phyloP scores from a whole-genome alignment of 2,113 vertebrate genomes.

The Origma solitaria region DNA sequence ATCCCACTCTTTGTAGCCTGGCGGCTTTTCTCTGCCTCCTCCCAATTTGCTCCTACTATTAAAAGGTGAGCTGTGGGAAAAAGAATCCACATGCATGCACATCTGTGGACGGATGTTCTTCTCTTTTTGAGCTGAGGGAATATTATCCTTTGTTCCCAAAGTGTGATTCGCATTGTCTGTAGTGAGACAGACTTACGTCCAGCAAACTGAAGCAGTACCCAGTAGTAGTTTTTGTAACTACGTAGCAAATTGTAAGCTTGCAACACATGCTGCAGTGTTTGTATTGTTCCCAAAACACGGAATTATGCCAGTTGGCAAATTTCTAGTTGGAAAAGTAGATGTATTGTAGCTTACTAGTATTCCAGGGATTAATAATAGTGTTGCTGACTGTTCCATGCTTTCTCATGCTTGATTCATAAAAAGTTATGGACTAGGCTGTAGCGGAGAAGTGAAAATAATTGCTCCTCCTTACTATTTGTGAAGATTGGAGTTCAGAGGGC shows the following conservation, averaged over 20 bases:
- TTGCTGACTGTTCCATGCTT: constrained; percentile 9
- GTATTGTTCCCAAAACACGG: neutral
- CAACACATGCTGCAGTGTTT: neutral
- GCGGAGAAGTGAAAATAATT: constrained; percentile 20
- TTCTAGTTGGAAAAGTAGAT: neutral
- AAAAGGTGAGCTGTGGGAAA: neutral
- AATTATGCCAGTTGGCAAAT: neutral
- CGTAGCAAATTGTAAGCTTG: neutral
- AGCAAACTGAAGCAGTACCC: neutral
- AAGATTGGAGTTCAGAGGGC: neutral
- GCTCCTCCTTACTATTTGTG: neutral
- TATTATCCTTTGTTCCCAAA: constrained; percentile 61
- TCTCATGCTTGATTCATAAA: constrained; percentile 21
- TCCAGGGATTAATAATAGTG: neutral
- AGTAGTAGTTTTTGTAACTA: neutral
- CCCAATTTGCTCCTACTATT: neutral
- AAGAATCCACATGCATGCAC: neutral
- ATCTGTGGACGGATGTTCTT: neutral
- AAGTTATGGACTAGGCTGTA: neutral
- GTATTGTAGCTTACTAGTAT: neutral
- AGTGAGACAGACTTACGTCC: neutral
- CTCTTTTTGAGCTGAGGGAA: neutral
- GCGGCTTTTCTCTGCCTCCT: neutral
- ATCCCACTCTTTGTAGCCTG: neutral
- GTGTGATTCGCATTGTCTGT: neutral